These are phyloP conservation scores for Harmothoe impar DNA, from an alignment of 2,888 invertebrate genomes.

Conservation along the genomic window DNA sequence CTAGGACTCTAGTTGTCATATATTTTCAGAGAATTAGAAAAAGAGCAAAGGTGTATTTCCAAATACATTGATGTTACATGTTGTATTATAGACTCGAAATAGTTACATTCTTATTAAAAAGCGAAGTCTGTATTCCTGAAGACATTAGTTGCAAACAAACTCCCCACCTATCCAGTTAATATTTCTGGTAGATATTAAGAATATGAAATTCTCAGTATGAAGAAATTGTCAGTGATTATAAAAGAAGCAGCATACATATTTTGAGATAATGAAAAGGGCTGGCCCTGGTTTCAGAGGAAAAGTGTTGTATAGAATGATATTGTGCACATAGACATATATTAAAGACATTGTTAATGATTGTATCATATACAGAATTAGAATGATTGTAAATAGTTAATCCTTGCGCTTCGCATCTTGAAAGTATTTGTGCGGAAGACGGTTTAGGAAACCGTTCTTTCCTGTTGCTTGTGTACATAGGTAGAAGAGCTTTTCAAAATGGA, in stretches of 20 bases:
- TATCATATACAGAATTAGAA: constrained; percentile 36
- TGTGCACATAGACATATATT: neutral
- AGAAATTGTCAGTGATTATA: neutral
- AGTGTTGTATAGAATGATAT: neutral
- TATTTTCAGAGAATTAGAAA: neutral
- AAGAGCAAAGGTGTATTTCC: neutral
- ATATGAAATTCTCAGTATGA: neutral
- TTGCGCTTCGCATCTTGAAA: neutral
- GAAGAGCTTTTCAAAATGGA: neutral
- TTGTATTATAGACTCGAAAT: no score
- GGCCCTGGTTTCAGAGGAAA: neutral
- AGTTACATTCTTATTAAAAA: no score
- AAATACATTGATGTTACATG: no score
- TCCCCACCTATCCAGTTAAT: no score
- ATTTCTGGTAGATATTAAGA: neutral
- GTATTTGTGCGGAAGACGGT: neutral
- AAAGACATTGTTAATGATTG: constrained; percentile 14
- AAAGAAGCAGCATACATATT: constrained; percentile 26
- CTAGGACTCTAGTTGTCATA: no score
- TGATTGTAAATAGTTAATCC: neutral
- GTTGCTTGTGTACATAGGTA: neutral
- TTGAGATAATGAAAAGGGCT: constrained; percentile 40
- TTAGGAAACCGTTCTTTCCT: neutral
- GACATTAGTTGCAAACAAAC: no score
- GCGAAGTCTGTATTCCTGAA: no score